These are phyloP conservation scores for Ochropacha duplaris DNA, from an alignment of 2,888 invertebrate species.

Conservation along the genomic window DNA sequence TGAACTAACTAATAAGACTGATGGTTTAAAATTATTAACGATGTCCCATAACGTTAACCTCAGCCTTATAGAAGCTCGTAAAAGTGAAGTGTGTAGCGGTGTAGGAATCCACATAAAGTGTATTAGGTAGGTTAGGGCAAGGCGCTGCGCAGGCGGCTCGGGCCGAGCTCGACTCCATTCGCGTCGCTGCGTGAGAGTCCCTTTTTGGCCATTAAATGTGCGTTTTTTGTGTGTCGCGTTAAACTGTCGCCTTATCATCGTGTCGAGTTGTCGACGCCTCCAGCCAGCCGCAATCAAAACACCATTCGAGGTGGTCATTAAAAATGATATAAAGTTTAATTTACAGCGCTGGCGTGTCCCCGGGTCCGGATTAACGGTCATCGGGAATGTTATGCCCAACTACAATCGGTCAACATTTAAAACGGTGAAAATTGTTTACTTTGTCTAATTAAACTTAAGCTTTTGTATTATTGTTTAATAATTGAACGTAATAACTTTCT, in stretches of 20 bases:
- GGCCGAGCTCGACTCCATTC: slow-evolving; percentile 22
- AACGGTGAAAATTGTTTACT: slow-evolving; percentile 71
- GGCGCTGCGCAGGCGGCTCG: slow-evolving; percentile 17
- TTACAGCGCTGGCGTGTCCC: slow-evolving; percentile 69
- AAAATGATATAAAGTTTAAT: slow-evolving; percentile 82
- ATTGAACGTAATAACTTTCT: no score
- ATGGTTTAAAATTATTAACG: slow-evolving; percentile 67
- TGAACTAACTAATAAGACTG: slow-evolving; percentile 41
- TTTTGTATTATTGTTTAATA: slow-evolving; percentile 19
- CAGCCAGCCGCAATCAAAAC: slow-evolving; percentile 81
- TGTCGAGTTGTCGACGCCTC: slow-evolving; percentile 83
- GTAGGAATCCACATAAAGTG: slow-evolving; percentile 71
- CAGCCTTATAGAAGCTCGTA: slow-evolving; percentile 66
- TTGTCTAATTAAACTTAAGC: slow-evolving; percentile 59
- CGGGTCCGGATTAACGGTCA: slow-evolving; percentile 76
- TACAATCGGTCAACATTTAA: slow-evolving; percentile 56
- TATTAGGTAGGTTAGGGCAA: slow-evolving; percentile 38
- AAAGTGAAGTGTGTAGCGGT: slow-evolving; percentile 70
- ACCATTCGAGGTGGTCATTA: slow-evolving; percentile 78
- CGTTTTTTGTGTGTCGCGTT: slow-evolving; percentile 73
- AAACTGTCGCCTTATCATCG: slow-evolving; percentile 78
- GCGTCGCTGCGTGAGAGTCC: slow-evolving; percentile 43
- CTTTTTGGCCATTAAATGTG: slow-evolving; percentile 73
- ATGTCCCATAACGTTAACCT: slow-evolving; percentile 58
- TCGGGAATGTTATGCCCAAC: slow-evolving; percentile 73